Percentiles rank a stretch among this genome's conserved stretches.
Evolutionary conservation across 2,113 vertebrate species (phyloP).

Genomic region (Desmodus rotundus): DNA sequence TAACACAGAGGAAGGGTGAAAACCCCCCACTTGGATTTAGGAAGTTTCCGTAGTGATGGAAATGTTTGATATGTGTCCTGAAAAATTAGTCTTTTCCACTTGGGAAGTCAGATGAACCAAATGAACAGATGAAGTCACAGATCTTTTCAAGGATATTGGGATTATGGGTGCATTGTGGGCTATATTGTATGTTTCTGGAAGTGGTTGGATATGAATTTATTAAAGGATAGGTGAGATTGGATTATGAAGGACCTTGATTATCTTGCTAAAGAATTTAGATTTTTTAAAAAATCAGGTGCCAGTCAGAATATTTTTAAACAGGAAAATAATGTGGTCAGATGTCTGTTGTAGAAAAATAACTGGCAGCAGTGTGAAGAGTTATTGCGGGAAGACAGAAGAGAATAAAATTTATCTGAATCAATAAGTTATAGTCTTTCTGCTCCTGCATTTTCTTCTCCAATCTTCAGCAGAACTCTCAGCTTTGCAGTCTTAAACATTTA

Average conservation of each 20-base stretch:
- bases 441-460: not conserved
- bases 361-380: not conserved
- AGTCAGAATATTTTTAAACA: not conserved
- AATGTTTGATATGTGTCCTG: not conserved
- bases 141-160: not conserved
- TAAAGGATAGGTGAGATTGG: not conserved
- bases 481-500: not conserved
- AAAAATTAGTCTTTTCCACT: not conserved
- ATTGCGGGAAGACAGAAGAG: not conserved
- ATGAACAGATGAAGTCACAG: not conserved
- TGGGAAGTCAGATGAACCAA: not conserved
- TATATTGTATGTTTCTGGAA: not conserved
- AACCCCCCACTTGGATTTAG: not conserved
- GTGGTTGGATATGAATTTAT: not conserved
- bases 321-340: not conserved
- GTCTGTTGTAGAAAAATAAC: constrained; percentile 5
- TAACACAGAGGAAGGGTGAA: not conserved
- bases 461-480: not conserved
- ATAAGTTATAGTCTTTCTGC: not conserved
- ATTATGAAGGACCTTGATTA: not conserved
- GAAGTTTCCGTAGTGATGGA: not conserved
- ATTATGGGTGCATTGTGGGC: not conserved
- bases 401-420: not conserved
- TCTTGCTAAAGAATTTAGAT: not conserved
- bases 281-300: not conserved